Evolutionary conservation across 2,797 vertebrate genomes (phyloP), one percentile per base, ranked within the genome.

Genomic region (Eptatretus atami): DNA sequence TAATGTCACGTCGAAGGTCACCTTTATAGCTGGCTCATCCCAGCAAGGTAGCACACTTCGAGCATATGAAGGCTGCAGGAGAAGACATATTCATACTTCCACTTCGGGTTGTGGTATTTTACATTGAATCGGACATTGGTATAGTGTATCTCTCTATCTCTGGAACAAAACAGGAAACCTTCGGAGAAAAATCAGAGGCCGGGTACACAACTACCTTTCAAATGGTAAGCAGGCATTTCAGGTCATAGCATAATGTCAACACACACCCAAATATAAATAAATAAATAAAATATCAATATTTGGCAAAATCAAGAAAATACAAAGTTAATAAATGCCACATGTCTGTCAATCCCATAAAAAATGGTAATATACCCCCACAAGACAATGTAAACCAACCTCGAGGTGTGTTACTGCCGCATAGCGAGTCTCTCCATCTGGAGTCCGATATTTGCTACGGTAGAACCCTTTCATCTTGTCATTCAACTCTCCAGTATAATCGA

Each of bases 381-480:
- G 31, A 44, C 31, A 44, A 44, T 44, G 31, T 44, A 24, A 31
- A 31, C 65, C 55, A 63, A 94, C 90, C 88, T 96, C 87, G 71
- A 96, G 94, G 75, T 96, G 90, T 66, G 90, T 94, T 75, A 96
- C 90, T 13, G 90, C 90, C 69, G 90, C 90, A 52, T 81, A 94
- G 69, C 82, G 84, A 6, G 76, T 71, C 72, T 96, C 90, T 73
- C 86, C 90, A 12, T 75, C 75, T 54, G 81, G 67, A 67, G 78
- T 76, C 53, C 76, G 75, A 53, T 96, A 96, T 84, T 95, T 96
- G 78, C 90, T 96, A 72, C 87, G 77, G 69, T 95, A 96, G 72
- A 96, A 96, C 13, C 90, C 90, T 76, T 94, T 96, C 87, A 96
- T 93, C 79, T 96, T 96, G 73, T 96, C 90, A 24, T 96, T 96